These are phyloP conservation scores for Papilio polytes DNA, from an alignment of 1,140 invertebrate species.

Conservation along the genomic window DNA sequence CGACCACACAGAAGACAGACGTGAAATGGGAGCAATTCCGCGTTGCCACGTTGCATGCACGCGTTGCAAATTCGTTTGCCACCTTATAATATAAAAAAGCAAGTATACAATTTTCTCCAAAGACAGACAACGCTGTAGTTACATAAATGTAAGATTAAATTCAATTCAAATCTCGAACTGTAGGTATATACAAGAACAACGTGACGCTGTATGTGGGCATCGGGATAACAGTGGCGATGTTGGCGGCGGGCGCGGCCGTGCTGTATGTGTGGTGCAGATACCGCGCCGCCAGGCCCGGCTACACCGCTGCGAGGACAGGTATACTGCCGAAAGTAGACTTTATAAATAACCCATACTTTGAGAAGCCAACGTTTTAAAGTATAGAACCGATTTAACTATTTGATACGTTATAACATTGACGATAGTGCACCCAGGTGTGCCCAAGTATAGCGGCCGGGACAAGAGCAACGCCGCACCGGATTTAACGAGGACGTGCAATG, in stretches of 20 bases:
- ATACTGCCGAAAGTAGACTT: too few relatives aligned
- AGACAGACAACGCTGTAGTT: too few relatives aligned
- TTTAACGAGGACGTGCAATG: constrained; percentile 72
- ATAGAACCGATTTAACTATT: not conserved
- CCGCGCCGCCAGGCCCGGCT: constrained; percentile 57
- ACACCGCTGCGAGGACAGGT: constrained; percentile 67
- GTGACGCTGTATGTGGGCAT: constrained; percentile 68
- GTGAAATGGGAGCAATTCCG: too few relatives aligned
- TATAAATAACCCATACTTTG: not conserved
- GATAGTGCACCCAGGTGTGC: constrained; percentile 58
- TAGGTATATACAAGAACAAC: constrained; percentile 68
- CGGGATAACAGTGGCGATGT: constrained; percentile 68
- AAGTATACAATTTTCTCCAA: too few relatives aligned
- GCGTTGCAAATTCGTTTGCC: too few relatives aligned
- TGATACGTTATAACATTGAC: not conserved
- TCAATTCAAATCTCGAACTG: not conserved
- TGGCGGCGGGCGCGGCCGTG: constrained; percentile 60
- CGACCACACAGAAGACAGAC: too few relatives aligned
- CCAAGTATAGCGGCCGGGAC: constrained; percentile 63
- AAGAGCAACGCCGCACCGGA: constrained; percentile 68
- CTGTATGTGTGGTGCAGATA: constrained; percentile 71
- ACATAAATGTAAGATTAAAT: not conserved
- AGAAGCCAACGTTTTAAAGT: not conserved
- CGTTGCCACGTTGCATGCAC: too few relatives aligned
- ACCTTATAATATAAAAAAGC: too few relatives aligned